phyloP scores from a whole-genome alignment of 1,140 invertebrate species.

The Micrasema minimum region DNA sequence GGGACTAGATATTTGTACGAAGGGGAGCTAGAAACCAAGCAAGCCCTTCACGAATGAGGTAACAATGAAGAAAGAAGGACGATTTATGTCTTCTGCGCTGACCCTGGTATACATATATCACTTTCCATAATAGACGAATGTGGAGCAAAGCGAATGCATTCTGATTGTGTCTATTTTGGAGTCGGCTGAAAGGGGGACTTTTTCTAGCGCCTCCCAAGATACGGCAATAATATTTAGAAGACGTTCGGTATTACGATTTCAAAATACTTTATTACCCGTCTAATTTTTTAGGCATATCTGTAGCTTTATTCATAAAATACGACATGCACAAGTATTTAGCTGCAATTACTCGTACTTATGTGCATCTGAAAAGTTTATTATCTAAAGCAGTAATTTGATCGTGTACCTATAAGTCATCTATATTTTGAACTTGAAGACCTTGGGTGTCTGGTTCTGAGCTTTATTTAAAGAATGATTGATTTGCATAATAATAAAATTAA shows the following conservation, averaged over 20 bases:
- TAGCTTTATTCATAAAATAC: neutral
- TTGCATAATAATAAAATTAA: too few relatives aligned
- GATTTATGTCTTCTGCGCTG: slow-evolving; percentile 51
- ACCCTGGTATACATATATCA: slow-evolving; percentile 49
- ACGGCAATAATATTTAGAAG: neutral
- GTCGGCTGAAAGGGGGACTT: slow-evolving; percentile 14
- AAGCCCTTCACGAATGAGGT: neutral
- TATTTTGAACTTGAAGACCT: too few relatives aligned
- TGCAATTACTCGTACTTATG: neutral
- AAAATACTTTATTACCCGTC: neutral
- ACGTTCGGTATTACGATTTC: neutral
- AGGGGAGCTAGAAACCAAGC: too few relatives aligned
- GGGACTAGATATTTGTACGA: too few relatives aligned
- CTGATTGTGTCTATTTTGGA: neutral
- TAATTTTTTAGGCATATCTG: neutral
- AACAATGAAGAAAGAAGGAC: slow-evolving; percentile 48
- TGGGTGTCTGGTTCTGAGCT: too few relatives aligned
- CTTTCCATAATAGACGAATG: slow-evolving; percentile 47
- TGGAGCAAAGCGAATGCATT: slow-evolving; percentile 38
- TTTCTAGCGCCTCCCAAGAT: neutral
- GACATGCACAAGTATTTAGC: neutral
- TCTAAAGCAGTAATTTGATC: too few relatives aligned
- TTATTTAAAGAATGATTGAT: too few relatives aligned
- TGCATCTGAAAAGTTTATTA: too few relatives aligned
- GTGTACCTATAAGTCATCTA: too few relatives aligned